These are phyloP conservation scores for Dascillus cervinus DNA, from an alignment of 2,888 invertebrate species.

Conservation along the genomic window DNA sequence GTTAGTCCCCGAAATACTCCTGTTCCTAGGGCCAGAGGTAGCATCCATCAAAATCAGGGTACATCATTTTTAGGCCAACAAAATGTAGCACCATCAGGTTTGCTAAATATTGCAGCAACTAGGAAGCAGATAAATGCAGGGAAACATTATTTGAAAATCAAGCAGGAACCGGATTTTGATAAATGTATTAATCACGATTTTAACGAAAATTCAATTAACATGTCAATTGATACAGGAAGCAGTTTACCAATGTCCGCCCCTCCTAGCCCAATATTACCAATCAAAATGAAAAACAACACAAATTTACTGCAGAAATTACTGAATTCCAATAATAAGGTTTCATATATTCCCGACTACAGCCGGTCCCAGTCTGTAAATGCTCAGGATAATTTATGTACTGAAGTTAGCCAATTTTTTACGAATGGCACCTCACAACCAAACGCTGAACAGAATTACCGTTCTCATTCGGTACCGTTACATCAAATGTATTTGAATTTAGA, in stretches of 20 bases:
- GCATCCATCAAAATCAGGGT: conserved; percentile 47
- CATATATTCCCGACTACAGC: conserved; percentile 44
- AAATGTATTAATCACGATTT: conserved; percentile 2
- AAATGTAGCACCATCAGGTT: conserved; percentile 13
- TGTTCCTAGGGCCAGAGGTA: conserved; percentile 57
- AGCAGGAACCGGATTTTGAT: conserved; percentile 30
- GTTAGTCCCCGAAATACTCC: conserved; percentile 76
- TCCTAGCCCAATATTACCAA: conserved; percentile 52
- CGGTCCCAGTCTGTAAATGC: conserved; percentile 26
- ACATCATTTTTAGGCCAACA: conserved; percentile 18
- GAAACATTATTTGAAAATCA: conserved; percentile 23
- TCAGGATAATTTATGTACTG: conserved; percentile 47
- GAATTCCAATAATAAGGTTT: conserved; percentile 43
- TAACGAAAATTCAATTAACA: conserved; percentile 12
- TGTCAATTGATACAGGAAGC: too few relatives aligned
- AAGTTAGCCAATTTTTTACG: conserved; percentile 57
- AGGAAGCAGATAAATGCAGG: conserved; percentile 15
- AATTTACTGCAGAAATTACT: conserved; percentile 43
- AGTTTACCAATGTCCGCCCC: conserved; percentile 57
- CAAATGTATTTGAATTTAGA: conserved; percentile 40
- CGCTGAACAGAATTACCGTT: conserved; percentile 43
- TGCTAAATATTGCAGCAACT: conserved; percentile 12
- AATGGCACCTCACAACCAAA: conserved; percentile 42
- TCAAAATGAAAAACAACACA: conserved; percentile 25
- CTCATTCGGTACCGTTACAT: conserved; percentile 73